Conservation (phyloP, 2,888 invertebrate genomes). For the Coecobrya sp. region DNA sequence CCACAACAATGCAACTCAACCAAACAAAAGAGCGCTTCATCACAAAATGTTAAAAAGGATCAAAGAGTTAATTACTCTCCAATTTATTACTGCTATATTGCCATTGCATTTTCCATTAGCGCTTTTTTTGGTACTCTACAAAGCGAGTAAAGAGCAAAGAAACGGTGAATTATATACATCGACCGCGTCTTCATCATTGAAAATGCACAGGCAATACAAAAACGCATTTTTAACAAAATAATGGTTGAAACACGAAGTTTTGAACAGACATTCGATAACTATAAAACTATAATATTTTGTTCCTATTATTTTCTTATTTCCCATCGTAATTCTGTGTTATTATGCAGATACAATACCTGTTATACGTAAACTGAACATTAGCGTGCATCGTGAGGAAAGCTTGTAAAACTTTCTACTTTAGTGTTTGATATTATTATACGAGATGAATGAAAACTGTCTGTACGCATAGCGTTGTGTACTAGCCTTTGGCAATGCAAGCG, state of each 20-base stretch:
- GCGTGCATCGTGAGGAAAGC: slow-evolving; percentile 69
- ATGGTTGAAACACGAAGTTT: background rate
- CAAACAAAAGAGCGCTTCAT: slow-evolving; percentile 5
- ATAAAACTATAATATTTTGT: slow-evolving; percentile 44
- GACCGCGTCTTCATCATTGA: background rate
- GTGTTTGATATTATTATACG: background rate
- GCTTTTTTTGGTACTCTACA: background rate
- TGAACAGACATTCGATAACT: slow-evolving; percentile 64
- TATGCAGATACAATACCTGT: background rate
- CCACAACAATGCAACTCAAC: background rate
- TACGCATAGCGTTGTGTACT: background rate
- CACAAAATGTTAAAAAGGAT: slow-evolving; percentile 41
- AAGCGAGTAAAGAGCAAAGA: background rate
- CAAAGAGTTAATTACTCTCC: slow-evolving; percentile 54
- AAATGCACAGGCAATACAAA: slow-evolving; percentile 25
- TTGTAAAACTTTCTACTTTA: slow-evolving; percentile 73
- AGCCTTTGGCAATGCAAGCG: background rate
- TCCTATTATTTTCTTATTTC: slow-evolving; percentile 65
- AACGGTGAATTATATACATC: background rate
- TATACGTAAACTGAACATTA: slow-evolving; percentile 47
- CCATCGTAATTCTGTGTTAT: slow-evolving; percentile 69
- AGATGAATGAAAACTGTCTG: background rate
- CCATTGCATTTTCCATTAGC: background rate
- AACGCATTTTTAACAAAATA: slow-evolving; percentile 44
- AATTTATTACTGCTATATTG: background rate